Evolutionary conservation across 2,888 invertebrate species (phyloP).

Genomic region (Bibio marci): DNA sequence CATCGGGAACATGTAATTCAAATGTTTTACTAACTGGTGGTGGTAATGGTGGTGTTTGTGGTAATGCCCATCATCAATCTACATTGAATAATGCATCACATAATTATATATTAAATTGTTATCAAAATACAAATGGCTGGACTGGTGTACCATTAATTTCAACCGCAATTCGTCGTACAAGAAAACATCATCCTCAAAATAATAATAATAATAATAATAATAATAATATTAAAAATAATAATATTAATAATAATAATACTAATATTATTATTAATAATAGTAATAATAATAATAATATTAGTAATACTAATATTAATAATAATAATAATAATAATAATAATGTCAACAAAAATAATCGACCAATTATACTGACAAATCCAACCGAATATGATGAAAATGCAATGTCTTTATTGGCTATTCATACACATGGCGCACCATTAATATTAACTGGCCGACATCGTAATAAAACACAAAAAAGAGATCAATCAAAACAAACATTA

Average conservation of each 20-base stretch:
- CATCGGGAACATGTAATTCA: background rate
- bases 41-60: too few relatives aligned
- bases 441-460: slow-evolving; percentile 48
- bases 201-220: slow-evolving; percentile 7
- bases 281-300: background rate
- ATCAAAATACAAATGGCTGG: slow-evolving; percentile 38
- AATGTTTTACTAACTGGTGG: too few relatives aligned
- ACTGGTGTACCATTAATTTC: slow-evolving; percentile 68
- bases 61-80: background rate
- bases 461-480: slow-evolving; percentile 22
- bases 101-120: slow-evolving; percentile 10
- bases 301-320: too few relatives aligned
- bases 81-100: slow-evolving; percentile 8
- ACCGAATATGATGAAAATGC: slow-evolving; percentile 14
- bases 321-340: too few relatives aligned
- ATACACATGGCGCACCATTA: slow-evolving; percentile 72
- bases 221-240: slow-evolving; percentile 6
- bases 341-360: slow-evolving; percentile 9
- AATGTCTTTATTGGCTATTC: slow-evolving; percentile 59
- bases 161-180: slow-evolving; percentile 42
- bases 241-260: slow-evolving; percentile 2
- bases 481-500: slow-evolving; percentile 23
- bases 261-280: slow-evolving; percentile 6
- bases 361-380: background rate
- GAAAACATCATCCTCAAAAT: slow-evolving; percentile 15